A percentile compares a stretch with the other conserved stretches of the same genome.
These are phyloP conservation scores for Ramazzottius varieornatus DNA, from an alignment of 2,888 invertebrate genomes.

Conservation along the genomic window DNA sequence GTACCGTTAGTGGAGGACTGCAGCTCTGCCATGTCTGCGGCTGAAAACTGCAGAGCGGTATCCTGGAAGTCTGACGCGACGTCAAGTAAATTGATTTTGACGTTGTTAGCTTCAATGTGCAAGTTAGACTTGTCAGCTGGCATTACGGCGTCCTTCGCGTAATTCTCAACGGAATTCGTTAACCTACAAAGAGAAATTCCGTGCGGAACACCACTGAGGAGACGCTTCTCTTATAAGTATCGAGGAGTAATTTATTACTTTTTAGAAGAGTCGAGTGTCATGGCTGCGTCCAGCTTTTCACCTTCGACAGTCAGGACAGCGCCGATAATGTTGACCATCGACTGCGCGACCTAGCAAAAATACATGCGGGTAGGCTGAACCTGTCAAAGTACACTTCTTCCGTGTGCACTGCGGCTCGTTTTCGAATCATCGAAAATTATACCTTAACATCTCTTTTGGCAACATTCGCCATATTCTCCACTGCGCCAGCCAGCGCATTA, in stretches of 20 bases:
- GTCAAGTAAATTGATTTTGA: not conserved
- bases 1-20: not conserved
- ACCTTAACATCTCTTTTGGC: not conserved
- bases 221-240: no score
- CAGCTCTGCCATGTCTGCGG: not conserved
- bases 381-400: not conserved
- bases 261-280: not conserved
- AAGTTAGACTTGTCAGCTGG: not conserved
- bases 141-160: not conserved
- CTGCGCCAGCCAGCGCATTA: not conserved
- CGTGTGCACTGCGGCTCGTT: not conserved
- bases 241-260: not conserved
- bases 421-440: not conserved
- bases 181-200: not conserved
- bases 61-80: not conserved
- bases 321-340: not conserved
- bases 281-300: not conserved
- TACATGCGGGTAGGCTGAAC: not conserved
- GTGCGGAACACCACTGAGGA: no score
- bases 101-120: not conserved
- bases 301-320: not conserved
- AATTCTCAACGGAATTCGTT: not conserved
- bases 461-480: not conserved
- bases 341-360: not conserved
- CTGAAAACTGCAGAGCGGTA: not conserved